Base-by-base conservation (phyloP, 1,140 invertebrate species). In the Neodiprion pinetum region DNA sequence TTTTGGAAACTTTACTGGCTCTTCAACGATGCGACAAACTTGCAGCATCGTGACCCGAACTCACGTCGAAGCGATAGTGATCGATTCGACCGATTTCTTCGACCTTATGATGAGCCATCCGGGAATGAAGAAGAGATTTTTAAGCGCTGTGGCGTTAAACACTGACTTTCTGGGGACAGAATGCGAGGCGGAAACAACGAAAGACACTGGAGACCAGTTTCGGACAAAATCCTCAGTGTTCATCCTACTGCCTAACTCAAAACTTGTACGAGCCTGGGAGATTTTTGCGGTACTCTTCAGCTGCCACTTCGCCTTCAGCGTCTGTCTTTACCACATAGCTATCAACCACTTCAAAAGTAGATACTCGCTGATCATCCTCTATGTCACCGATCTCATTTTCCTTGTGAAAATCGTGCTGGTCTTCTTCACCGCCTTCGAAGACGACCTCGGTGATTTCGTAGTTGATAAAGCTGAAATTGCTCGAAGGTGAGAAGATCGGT, bases 371-470 rank as follows among this genome's bases (percentile, higher is more conserved):
- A 61, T 61, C 53, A 4, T 61, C 11, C 53, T 61, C n/a, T 61
- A 61, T 17, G n/a, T 12, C n/a, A 61, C 53, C 4, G 53, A 61
- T 17, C 11, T 61, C 7, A 9, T 61, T 12, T 61, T 61, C 53
- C 11, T 61, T 9, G 53, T 61, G 11, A 61, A 61, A 61, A 14
- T 61, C 11, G 53, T 61, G 53, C 53, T 61, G 53, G n/a, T 61
- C 53, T 61, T 61, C n/a, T 61, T 61, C 53, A 61, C 53, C 53
- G 53, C 53, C n/a, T 61, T 61, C 53, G 53, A 61, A 61, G 53
- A 61, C 53, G 11, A 61, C 53, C 11, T 12, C 11, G 53, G 53
- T 17, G 53, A 61, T 17, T 61, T 14, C n/a, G 53, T 61, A 0
- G n/a, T 12, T 12, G n/a, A 14, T 61, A 61, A 61, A 61, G n/a